phyloP scores from a whole-genome alignment of 2,113 vertebrate species.

The Pardalotus punctatus region DNA sequence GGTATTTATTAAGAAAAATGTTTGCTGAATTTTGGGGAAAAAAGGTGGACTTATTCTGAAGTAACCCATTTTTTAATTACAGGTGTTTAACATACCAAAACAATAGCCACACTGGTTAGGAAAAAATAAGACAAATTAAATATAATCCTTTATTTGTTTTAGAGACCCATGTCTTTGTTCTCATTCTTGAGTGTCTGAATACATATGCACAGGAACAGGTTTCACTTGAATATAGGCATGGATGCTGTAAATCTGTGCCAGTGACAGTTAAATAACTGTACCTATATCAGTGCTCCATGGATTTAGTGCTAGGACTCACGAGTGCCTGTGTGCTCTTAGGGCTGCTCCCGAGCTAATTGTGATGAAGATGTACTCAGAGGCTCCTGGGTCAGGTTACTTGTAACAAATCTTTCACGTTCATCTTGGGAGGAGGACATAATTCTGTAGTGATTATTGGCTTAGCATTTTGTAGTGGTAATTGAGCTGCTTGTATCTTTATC shows the following conservation, averaged over 20 bases:
- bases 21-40: background rate
- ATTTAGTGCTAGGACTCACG: background rate
- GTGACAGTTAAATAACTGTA: background rate
- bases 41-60: background rate
- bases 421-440: background rate
- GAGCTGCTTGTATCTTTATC: background rate
- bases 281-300: accelerated
- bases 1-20: background rate
- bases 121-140: background rate
- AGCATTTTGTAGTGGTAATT: background rate
- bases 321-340: background rate
- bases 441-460: background rate
- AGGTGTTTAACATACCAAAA: background rate
- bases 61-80: background rate
- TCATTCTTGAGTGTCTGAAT: background rate
- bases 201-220: background rate
- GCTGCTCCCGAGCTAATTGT: background rate
- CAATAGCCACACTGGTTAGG: background rate
- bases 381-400: background rate
- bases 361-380: background rate
- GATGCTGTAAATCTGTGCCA: background rate
- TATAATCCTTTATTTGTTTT: background rate
- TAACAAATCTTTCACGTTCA: accelerated
- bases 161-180: background rate
- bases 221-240: background rate